Evolutionary conservation across 2,888 invertebrate species (phyloP).

Genomic region (Endotricha flammealis): DNA sequence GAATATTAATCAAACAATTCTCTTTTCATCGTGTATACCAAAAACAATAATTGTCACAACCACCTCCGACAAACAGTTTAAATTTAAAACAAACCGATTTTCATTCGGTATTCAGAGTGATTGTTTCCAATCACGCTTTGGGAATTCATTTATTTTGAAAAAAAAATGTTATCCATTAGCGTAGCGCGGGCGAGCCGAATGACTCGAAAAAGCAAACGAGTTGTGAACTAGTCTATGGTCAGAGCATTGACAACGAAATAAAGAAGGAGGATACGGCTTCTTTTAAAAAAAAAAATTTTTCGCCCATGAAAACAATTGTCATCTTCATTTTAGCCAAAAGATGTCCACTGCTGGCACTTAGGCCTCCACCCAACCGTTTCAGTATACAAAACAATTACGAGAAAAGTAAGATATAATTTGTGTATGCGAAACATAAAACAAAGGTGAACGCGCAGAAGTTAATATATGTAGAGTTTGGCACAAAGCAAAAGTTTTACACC

Average conservation of each 20-base stretch:
- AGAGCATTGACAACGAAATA: too few species aligned
- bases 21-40: too few species aligned
- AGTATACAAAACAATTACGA: too few species aligned
- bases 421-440: conserved; percentile 32
- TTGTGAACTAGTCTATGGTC: conserved; percentile 27
- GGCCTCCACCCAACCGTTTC: too few species aligned
- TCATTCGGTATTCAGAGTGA: conserved; percentile 9
- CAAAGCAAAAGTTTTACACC: conserved; percentile 28
- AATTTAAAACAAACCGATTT: conserved; percentile 6
- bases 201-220: conserved; percentile 28
- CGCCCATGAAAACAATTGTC: too few species aligned
- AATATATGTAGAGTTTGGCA: conserved; percentile 29
- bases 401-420: conserved; percentile 34
- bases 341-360: too few species aligned
- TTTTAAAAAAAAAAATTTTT: too few species aligned
- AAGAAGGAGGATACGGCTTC: too few species aligned
- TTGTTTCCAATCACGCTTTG: conserved; percentile 12
- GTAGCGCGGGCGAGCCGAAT: conserved; percentile 6
- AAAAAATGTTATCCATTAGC: conserved; percentile 19
- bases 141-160: conserved; percentile 10
- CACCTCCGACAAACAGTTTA: conserved; percentile 7
- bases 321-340: too few species aligned
- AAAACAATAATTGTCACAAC: background rate
- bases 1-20: too few species aligned
- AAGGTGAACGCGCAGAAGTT: conserved; percentile 28